Evolutionary conservation across 2,113 vertebrate genomes (phyloP).

Genomic region (Microcebus jonahi): DNA sequence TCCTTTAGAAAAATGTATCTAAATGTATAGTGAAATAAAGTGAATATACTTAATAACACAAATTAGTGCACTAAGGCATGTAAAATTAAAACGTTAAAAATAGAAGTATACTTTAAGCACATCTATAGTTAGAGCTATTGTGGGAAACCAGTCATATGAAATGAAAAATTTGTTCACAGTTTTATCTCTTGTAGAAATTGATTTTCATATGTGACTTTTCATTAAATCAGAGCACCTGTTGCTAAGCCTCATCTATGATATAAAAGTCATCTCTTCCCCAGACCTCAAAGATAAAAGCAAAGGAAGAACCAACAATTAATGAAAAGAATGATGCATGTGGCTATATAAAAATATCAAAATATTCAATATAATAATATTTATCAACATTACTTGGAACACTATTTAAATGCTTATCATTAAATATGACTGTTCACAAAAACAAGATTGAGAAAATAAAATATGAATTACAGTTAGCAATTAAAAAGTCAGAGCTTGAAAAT

Average conservation of each 20-base stretch:
- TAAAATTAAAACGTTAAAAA: not conserved
- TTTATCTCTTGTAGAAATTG: slow-evolving; percentile 6
- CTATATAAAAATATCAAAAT: not conserved
- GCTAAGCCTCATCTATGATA: not conserved
- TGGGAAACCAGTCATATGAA: slow-evolving; percentile 1
- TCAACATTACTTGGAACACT: not conserved
- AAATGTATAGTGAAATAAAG: not conserved
- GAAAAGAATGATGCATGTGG: not conserved
- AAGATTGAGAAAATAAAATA: not conserved
- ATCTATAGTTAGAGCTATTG: not conserved
- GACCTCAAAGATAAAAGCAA: not conserved
- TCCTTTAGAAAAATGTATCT: slow-evolving; percentile 3
- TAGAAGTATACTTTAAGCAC: not conserved
- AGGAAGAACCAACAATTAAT: not conserved
- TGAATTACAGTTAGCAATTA: not conserved
- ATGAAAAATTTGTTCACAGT: slow-evolving; percentile 10
- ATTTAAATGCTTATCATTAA: not conserved
- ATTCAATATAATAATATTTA: not conserved
- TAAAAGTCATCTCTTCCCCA: not conserved
- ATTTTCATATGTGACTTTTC: slow-evolving; percentile 40
- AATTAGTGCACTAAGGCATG: not conserved
- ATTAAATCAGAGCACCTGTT: slow-evolving; percentile 4
- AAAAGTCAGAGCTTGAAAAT: not conserved
- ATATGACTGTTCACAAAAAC: not conserved
- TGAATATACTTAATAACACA: not conserved